phyloP scores from a whole-genome alignment of 1,140 invertebrate genomes.

The Condylostylus longicornis region DNA sequence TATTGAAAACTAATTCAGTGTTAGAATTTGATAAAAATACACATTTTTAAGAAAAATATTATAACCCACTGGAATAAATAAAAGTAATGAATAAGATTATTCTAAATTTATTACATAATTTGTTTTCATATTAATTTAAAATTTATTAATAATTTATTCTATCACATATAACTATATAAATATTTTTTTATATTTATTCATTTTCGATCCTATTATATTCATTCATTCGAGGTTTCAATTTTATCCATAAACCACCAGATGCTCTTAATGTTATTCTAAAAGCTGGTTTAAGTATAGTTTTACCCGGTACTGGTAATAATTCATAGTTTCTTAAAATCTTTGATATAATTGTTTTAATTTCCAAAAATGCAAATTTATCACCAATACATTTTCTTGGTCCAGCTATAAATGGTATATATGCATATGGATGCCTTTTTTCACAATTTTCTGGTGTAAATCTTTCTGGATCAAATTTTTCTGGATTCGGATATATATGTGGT shows the following conservation, averaged over 20 bases:
- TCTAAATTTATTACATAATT: too few species aligned
- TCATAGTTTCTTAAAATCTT: slow-evolving; percentile 44
- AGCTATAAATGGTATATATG: slow-evolving; percentile 55
- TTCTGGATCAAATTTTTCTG: slow-evolving; percentile 55
- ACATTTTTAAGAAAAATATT: too few species aligned
- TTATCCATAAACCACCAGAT: slow-evolving; percentile 39
- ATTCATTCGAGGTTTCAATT: slow-evolving; percentile 22
- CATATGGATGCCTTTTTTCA: slow-evolving; percentile 41
- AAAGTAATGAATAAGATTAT: too few species aligned
- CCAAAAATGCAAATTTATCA: slow-evolving; percentile 54
- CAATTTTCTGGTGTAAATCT: slow-evolving; percentile 44
- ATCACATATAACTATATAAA: too few species aligned
- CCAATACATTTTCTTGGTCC: slow-evolving; percentile 39
- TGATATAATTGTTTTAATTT: slow-evolving; percentile 53
- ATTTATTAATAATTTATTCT: too few species aligned
- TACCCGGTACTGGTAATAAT: slow-evolving; percentile 33
- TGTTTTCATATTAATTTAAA: too few species aligned
- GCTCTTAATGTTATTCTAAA: slow-evolving; percentile 39
- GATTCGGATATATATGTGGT: slow-evolving; percentile 47
- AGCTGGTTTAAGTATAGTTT: slow-evolving; percentile 33
- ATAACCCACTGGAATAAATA: too few species aligned
- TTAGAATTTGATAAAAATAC: too few species aligned
- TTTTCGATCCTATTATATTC: too few species aligned
- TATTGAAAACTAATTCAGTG: too few species aligned
- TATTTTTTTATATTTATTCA: too few species aligned